A percentile compares a stretch with the other conserved stretches of the same genome.
phyloP scores from a whole-genome alignment of 2,797 vertebrate genomes.

The Amniataba percoides region DNA sequence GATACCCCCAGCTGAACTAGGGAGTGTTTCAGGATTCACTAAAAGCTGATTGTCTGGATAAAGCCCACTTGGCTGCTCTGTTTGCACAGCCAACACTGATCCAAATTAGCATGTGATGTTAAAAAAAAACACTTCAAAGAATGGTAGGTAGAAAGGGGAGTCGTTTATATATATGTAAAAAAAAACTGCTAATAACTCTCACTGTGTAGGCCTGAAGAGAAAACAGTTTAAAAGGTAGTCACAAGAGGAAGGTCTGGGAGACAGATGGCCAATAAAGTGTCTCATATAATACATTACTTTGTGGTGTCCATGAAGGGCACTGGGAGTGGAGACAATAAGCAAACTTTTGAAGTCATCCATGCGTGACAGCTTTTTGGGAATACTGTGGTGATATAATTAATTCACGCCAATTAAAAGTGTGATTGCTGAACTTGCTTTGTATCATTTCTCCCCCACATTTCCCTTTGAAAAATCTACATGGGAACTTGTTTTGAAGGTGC shows the following conservation, averaged over 20 bases:
- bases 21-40: neutral
- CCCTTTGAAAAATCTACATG: constrained; percentile 1
- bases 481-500: constrained; percentile 17
- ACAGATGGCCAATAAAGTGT: constrained; percentile 28
- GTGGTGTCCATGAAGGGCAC: constrained; percentile 26
- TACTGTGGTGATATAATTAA: constrained; percentile 23
- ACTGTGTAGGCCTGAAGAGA: constrained; percentile 18
- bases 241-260: constrained; percentile 11
- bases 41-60: neutral
- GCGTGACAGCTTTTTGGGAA: constrained; percentile 1
- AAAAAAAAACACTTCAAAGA: neutral
- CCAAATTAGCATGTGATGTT: neutral
- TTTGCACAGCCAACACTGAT: neutral
- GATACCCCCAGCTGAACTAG: neutral
- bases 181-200: neutral
- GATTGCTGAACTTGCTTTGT: constrained; percentile 23
- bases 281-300: constrained; percentile 13
- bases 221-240: constrained; percentile 15
- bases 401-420: constrained; percentile 19
- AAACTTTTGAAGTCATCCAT: constrained; percentile 39
- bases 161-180: neutral
- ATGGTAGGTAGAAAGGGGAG: neutral
- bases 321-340: neutral
- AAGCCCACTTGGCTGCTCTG: neutral
- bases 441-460: neutral